Evolutionary conservation across 2,888 invertebrate species (phyloP), one percentile per base, ranked within the genome.

Genomic region (Psococerastis gibbosa): DNA sequence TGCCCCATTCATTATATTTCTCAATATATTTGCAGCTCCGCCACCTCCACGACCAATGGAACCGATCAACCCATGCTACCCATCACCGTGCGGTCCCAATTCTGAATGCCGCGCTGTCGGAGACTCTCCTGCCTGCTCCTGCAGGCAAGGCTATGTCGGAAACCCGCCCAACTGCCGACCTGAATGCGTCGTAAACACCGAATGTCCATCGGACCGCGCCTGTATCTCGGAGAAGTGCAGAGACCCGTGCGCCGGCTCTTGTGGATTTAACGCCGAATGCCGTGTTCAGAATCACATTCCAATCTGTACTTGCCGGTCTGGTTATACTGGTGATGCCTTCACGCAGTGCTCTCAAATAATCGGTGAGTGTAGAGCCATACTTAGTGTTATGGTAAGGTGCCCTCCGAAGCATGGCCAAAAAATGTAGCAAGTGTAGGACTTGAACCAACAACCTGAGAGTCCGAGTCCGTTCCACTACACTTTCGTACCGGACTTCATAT

Each of bases 271-370:
- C 50, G 63, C 67, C n/a, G 55, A 60, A 43, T 68, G 67, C 50
- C 50, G 57, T 27, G 62, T 64, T 18, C 57, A 52, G 50, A 65
- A 62, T 52, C 62, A 63, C 47, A 59, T 61, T 22, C 63, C 64
- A 8, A 59, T 60, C 32, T 67, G 68, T 49, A 65, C 63, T 18
- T 78, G 78, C 55, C 64, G 66, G 2, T 56, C 58, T 44, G 73
- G 74, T 35, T 72, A 70, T 54, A 70, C 72, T 45, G 85, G 85
- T 32, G 77, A 83, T 68, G 78, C 83, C 27, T 82, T 83, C 55
- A 68, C 72, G 27, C 65, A 70, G 48, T 83, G 83, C 55, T 65
- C 62, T 50, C 64, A 67, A 35, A 69, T 70, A 61, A 66, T 66
- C 53, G 59, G 62, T 62, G 58, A 59, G 60, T 51, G 41, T 20